Percentiles rank a stretch among this genome's conserved stretches.
Conservation (phyloP, 2,888 invertebrate species). For the Nephrotoma appendiculata region DNA sequence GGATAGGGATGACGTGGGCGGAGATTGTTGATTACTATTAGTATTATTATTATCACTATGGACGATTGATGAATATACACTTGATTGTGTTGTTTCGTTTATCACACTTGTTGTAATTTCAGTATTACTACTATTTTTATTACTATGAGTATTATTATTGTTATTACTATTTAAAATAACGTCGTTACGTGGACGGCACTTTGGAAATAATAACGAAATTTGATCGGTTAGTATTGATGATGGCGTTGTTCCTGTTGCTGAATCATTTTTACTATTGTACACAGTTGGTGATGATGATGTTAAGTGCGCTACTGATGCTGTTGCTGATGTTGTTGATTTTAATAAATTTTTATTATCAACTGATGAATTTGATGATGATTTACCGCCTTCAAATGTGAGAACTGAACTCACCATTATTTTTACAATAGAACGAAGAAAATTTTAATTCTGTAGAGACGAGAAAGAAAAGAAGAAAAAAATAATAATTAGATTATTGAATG, state of each 20-base stretch:
- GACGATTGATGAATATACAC: slow-evolving; percentile 5
- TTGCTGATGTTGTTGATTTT: not conserved
- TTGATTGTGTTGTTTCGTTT: slow-evolving; percentile 6
- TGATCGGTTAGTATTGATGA: slow-evolving; percentile 41
- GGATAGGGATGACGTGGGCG: slow-evolving; percentile 27
- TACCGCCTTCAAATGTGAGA: not conserved
- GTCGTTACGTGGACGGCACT: slow-evolving; percentile 62
- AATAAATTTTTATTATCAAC: not conserved
- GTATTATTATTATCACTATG: slow-evolving; percentile 14
- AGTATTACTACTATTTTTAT: slow-evolving; percentile 5
- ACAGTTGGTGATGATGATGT: not conserved
- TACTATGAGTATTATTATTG: not conserved
- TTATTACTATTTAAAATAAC: slow-evolving; percentile 36
- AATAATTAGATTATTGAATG: not conserved
- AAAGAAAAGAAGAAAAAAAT: not conserved
- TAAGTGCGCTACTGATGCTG: not conserved
- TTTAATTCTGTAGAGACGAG: not conserved
- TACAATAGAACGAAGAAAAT: not conserved
- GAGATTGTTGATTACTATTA: slow-evolving; percentile 27
- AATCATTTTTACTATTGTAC: not conserved
- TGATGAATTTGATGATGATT: slow-evolving; percentile 3
- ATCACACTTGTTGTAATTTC: slow-evolving; percentile 1
- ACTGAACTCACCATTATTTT: slow-evolving; percentile 6
- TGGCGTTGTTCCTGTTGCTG: not conserved
- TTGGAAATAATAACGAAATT: slow-evolving; percentile 73